Percentiles rank a stretch among this genome's conserved stretches.
Conservation (phyloP, 2,888 invertebrate genomes). For the Corbicula japonica region DNA sequence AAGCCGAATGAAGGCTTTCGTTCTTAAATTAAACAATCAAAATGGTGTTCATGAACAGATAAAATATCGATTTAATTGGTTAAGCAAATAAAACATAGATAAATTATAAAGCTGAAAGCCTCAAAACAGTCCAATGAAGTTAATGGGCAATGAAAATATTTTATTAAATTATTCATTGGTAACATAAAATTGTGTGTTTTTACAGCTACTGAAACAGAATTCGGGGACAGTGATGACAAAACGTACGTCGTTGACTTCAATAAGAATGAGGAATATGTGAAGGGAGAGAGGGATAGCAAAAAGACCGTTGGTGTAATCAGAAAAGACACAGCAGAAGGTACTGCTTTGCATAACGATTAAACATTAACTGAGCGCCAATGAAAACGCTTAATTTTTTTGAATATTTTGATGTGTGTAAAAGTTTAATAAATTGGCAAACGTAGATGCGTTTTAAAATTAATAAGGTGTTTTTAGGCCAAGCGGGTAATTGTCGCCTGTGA, state of each 20-base stretch:
- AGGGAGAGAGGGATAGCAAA: conserved; percentile 23
- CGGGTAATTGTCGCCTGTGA: too few relatives aligned
- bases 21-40: too few relatives aligned
- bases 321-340: conserved; percentile 49
- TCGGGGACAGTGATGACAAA: conserved; percentile 47
- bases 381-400: too few relatives aligned
- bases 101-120: neutral
- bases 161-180: neutral
- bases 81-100: neutral
- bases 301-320: conserved; percentile 27
- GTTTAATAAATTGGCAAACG: too few relatives aligned
- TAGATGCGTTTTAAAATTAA: too few relatives aligned
- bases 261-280: conserved; percentile 34
- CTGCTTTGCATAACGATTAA: neutral
- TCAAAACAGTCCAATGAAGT: neutral
- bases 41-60: too few relatives aligned
- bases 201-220: conserved; percentile 20
- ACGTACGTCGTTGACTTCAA: conserved; percentile 49
- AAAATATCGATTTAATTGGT: neutral
- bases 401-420: too few relatives aligned
- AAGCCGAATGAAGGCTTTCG: too few relatives aligned
- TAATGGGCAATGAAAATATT: neutral
- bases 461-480: too few relatives aligned
- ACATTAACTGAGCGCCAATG: too few relatives aligned
- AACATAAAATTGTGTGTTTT: neutral